phyloP scores from a whole-genome alignment of 1,140 invertebrate genomes.

The Zaprionus camerounensis region DNA sequence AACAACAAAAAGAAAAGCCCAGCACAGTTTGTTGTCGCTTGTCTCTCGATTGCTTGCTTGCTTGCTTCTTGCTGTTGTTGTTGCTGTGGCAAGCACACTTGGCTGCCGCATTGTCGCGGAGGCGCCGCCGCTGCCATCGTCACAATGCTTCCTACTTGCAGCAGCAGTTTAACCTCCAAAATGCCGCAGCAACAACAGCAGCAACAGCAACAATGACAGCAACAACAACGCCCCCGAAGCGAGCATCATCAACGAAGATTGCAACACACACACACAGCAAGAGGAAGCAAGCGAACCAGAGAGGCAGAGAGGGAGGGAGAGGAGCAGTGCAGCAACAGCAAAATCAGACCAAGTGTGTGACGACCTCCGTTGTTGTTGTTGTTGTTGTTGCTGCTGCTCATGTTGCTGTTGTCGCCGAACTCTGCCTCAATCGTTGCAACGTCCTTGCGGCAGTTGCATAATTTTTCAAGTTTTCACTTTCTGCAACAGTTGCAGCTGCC shows the following conservation, averaged over 20 bases:
- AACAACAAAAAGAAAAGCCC: too few species aligned
- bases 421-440: slow-evolving; percentile 44
- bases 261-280: slow-evolving; percentile 52
- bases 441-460: slow-evolving; percentile 80
- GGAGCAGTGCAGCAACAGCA: slow-evolving; percentile 34
- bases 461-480: slow-evolving; percentile 82
- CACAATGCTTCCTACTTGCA: slow-evolving; percentile 76
- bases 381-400: slow-evolving; percentile 39
- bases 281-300: neutral
- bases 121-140: slow-evolving; percentile 42
- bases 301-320: neutral
- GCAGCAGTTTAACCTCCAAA: slow-evolving; percentile 73
- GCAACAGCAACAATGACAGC: slow-evolving; percentile 35
- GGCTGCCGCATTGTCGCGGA: slow-evolving; percentile 70
- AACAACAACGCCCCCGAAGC: slow-evolving; percentile 52
- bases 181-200: slow-evolving; percentile 34
- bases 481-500: slow-evolving; percentile 41
- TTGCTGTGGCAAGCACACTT: slow-evolving; percentile 5
- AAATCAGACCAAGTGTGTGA: slow-evolving; percentile 80
- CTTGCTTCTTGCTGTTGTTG: neutral
- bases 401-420: slow-evolving; percentile 40
- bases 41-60: slow-evolving; percentile 25
- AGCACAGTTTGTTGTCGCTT: neutral
- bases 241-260: slow-evolving; percentile 47
- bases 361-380: slow-evolving; percentile 61